phyloP scores from a whole-genome alignment of 2,888 invertebrate species.

The Caenorhabditis macrosperma region DNA sequence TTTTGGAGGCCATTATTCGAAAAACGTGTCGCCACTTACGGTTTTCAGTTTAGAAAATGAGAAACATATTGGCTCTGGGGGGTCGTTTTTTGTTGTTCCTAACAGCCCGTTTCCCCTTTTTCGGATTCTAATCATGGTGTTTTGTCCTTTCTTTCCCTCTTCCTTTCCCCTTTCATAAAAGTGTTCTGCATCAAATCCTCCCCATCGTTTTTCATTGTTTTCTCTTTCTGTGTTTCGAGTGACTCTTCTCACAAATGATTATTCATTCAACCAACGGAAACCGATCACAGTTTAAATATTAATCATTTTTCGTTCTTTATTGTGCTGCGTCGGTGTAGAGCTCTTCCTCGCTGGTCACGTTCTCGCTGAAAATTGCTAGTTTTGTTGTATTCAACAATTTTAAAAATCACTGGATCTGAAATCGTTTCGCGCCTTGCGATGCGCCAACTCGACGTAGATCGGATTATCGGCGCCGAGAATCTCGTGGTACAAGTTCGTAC shows the following conservation, averaged over 20 bases:
- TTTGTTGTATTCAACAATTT: not conserved
- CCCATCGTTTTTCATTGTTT: not conserved
- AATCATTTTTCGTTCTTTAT: not conserved
- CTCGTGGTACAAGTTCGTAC: slow-evolving; percentile 58
- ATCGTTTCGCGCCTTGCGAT: slow-evolving; percentile 34
- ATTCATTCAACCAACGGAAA: slow-evolving; percentile 12
- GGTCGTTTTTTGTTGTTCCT: not conserved
- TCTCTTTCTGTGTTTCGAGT: not conserved
- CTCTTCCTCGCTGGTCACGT: slow-evolving; percentile 60
- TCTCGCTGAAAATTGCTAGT: slow-evolving; percentile 69
- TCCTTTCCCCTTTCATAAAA: slow-evolving; percentile 19
- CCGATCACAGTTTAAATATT: slow-evolving; percentile 15
- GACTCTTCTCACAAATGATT: too few species aligned
- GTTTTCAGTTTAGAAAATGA: too few species aligned
- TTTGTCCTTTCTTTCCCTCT: slow-evolving; percentile 4
- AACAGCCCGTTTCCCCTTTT: not conserved
- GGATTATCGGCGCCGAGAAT: slow-evolving; percentile 53
- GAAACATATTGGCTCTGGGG: too few species aligned
- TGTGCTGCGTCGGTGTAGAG: slow-evolving; percentile 25
- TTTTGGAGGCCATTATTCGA: too few species aligned
- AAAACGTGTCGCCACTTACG: too few species aligned
- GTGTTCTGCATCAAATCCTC: slow-evolving; percentile 45
- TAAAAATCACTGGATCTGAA: too few species aligned
- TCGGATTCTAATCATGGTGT: slow-evolving; percentile 20
- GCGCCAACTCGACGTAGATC: slow-evolving; percentile 15